A percentile compares a stretch with the other conserved stretches of the same genome.
Conservation (phyloP, 2,888 invertebrate genomes). For the Metallyticus violacea region DNA sequence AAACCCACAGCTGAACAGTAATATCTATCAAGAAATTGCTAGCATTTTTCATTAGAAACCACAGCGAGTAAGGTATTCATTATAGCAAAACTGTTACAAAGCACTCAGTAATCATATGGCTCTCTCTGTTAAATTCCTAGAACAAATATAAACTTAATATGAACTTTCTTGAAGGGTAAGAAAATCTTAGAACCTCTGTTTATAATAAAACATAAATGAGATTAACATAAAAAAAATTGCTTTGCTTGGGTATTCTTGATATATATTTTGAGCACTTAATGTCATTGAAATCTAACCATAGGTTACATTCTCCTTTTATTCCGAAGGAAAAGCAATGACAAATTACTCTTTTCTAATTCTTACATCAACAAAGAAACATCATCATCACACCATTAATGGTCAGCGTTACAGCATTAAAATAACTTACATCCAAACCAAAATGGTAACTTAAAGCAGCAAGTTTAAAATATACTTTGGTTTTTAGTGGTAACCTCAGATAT, state of each 20-base stretch:
- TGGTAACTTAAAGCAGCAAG: background rate
- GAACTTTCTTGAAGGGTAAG: too few relatives aligned
- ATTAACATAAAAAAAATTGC: too few relatives aligned
- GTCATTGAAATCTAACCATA: background rate
- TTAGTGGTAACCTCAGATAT: background rate
- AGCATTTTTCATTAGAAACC: too few relatives aligned
- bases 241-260: background rate
- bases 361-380: background rate
- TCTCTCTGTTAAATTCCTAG: too few relatives aligned
- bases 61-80: too few relatives aligned
- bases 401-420: background rate
- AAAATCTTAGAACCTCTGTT: too few relatives aligned
- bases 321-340: background rate
- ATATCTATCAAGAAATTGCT: too few relatives aligned
- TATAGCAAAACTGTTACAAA: too few relatives aligned
- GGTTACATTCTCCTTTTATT: background rate
- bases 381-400: background rate
- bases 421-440: background rate
- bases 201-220: too few relatives aligned
- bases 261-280: background rate
- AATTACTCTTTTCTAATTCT: background rate
- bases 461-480: background rate
- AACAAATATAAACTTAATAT: too few relatives aligned
- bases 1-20: too few relatives aligned
- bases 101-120: too few relatives aligned